phyloP scores from a whole-genome alignment of 2,113 vertebrate genomes.

The Brienomyrus longianalis region DNA sequence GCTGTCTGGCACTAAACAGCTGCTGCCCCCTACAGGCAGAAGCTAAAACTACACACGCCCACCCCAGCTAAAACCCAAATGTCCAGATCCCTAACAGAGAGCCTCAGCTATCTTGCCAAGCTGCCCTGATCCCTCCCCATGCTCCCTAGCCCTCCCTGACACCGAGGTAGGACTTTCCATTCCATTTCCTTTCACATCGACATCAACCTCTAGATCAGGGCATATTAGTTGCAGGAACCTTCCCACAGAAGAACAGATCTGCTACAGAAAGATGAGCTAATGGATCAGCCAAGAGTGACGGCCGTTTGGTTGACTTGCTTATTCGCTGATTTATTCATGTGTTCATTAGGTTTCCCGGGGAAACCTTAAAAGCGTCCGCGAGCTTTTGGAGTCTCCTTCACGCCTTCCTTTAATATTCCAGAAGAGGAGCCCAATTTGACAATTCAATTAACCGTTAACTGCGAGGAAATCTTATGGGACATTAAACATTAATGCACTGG shows the following conservation, averaged over 20 bases:
- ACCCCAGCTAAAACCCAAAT: background rate
- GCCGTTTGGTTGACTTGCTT: background rate
- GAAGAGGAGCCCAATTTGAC: slow-evolving; percentile 32
- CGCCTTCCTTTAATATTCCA: slow-evolving; percentile 32
- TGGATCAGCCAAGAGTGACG: background rate
- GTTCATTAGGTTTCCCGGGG: background rate
- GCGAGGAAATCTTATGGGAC: slow-evolving; percentile 30
- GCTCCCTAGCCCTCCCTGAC: background rate
- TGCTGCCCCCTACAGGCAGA: background rate
- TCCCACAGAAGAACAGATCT: background rate
- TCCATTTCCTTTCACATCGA: background rate
- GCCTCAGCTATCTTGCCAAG: background rate
- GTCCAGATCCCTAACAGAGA: background rate
- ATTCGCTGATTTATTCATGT: background rate
- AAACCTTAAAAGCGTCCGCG: background rate
- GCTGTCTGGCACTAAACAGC: background rate
- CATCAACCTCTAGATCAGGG: slow-evolving; percentile 18
- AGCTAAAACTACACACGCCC: background rate
- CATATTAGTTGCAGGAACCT: background rate
- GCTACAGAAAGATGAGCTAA: background rate
- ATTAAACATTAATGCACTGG: slow-evolving; percentile 37
- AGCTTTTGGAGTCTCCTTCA: slow-evolving; percentile 12
- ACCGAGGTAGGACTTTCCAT: background rate
- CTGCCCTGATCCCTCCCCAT: background rate
- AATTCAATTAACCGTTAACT: slow-evolving; percentile 40